Evolutionary conservation across 2,797 vertebrate genomes (phyloP).

Genomic region (Eupleurogrammus muticus): DNA sequence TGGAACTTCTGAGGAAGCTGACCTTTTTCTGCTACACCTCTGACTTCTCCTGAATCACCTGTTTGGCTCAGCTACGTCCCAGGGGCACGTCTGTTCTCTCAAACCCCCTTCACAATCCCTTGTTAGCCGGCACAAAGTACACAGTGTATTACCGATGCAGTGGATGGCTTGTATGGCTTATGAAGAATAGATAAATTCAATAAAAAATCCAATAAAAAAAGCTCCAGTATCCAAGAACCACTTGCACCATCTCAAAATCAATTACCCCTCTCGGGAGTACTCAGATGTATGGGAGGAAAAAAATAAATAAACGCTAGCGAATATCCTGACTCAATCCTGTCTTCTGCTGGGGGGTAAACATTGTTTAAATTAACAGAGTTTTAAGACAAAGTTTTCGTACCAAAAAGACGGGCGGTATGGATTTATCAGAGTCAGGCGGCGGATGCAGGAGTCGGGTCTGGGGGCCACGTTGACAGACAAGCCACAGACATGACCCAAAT

Average conservation of each 20-base stretch:
- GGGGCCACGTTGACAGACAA: not conserved
- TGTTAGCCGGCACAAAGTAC: conserved; percentile 36
- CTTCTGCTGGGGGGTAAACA: not conserved
- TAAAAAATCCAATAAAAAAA: not conserved
- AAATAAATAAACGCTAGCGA: conserved; percentile 13
- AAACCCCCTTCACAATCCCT: conserved; percentile 27
- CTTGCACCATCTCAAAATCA: not conserved
- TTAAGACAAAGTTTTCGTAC: conserved; percentile 9
- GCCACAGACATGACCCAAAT: not conserved
- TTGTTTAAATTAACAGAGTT: not conserved
- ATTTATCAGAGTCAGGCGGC: not conserved
- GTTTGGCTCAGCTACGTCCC: conserved; percentile 33
- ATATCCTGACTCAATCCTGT: not conserved
- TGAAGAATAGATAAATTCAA: conserved; percentile 29
- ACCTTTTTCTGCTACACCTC: conserved; percentile 46
- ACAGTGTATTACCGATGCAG: conserved; percentile 19
- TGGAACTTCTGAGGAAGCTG: conserved; percentile 32
- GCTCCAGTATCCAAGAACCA: conserved; percentile 8
- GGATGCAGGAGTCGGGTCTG: not conserved
- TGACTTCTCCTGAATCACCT: conserved; percentile 58
- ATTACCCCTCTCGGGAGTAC: conserved; percentile 3
- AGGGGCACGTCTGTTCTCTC: conserved; percentile 35
- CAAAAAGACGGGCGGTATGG: not conserved
- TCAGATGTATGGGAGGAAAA: conserved; percentile 11
- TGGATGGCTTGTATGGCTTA: not conserved